phyloP scores from a whole-genome alignment of 2,888 invertebrate species.

The Oeneis ivallda region DNA sequence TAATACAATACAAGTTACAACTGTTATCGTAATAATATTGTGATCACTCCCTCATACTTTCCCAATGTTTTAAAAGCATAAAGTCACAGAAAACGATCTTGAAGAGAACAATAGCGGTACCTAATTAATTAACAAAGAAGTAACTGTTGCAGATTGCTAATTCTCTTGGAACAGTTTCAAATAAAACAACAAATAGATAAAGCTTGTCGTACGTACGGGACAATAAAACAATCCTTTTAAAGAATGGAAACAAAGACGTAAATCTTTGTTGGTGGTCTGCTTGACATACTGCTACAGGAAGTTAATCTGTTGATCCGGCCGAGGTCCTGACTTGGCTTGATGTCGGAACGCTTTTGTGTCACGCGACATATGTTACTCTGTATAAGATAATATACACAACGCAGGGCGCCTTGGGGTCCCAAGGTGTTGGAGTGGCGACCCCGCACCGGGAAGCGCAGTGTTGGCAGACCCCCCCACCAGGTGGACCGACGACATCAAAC shows the following conservation, averaged over 20 bases:
- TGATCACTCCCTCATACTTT: too few relatives aligned
- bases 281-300: conserved; percentile 74
- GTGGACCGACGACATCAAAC: too few relatives aligned
- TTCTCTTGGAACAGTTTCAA: conserved; percentile 3
- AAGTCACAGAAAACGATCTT: conserved; percentile 8
- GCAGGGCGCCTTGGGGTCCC: too few relatives aligned
- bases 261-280: conserved; percentile 67
- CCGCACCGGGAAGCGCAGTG: too few relatives aligned
- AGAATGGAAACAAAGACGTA: conserved; percentile 67
- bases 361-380: conserved; percentile 41
- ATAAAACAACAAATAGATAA: conserved; percentile 31
- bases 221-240: conserved; percentile 50
- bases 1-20: too few relatives aligned
- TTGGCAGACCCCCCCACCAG: too few relatives aligned
- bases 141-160: conserved; percentile 13
- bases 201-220: conserved; percentile 20
- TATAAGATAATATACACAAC: neutral
- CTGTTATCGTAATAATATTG: too few relatives aligned
- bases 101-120: conserved; percentile 6
- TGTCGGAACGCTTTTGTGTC: conserved; percentile 55
- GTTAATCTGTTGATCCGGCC: conserved; percentile 73
- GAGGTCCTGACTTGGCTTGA: conserved; percentile 59
- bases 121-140: conserved; percentile 22
- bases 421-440: too few relatives aligned
- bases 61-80: conserved; percentile 4